Base-by-base conservation (phyloP, 2,797 vertebrate species). In the Microctenopoma lineatum region DNA sequence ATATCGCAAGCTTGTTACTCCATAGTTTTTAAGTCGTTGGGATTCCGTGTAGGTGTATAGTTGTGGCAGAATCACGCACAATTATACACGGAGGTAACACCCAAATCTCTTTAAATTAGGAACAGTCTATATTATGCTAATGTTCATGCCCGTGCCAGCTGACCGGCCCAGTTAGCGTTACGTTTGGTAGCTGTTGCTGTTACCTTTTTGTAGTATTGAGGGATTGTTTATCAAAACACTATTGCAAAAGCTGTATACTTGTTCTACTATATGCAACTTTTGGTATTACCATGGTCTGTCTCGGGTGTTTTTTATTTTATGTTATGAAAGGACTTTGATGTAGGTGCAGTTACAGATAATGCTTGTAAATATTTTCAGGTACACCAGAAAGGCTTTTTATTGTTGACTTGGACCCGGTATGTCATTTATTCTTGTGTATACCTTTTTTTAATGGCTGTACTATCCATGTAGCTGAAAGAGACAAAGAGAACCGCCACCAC, bases 401-500 rank as follows among this genome's bases (percentile, higher is more conserved):
- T 42, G 1, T 32, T 34, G 3, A 2, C 8, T n/a, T 14, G 15
- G 41, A 12, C 16, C 5, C 5, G 5, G 4, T 15, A 14, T 54
- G 14, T 39, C 38, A 39, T 39, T 4, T 13, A 11, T 34, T 0
- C 14, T 12, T 18, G 47, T 64, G 1, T 25, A 12, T 34, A 54
- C 4, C 5, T n/a, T 29, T 29, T 45, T 53, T 8, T 48, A 9
- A 39, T 66, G 26, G 7, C 12, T 34, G 4, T 7, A 54, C 10
- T 51, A 26, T 65, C 60, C n/a, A 25, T 61, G 14, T 75, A 92
- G 90, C 92, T 92, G 96, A 98, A 73, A 90, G 96, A 16, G 96
- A 97, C 90, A 98, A 98, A 83, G 97, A 97, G 89, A 97, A 97
- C 84, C 95, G 96, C 26, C 96, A 97, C 71, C 94, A 97, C 75